These are phyloP conservation scores for Poeciliopsis turneri DNA, from an alignment of 2,797 vertebrate species.

Conservation along the genomic window DNA sequence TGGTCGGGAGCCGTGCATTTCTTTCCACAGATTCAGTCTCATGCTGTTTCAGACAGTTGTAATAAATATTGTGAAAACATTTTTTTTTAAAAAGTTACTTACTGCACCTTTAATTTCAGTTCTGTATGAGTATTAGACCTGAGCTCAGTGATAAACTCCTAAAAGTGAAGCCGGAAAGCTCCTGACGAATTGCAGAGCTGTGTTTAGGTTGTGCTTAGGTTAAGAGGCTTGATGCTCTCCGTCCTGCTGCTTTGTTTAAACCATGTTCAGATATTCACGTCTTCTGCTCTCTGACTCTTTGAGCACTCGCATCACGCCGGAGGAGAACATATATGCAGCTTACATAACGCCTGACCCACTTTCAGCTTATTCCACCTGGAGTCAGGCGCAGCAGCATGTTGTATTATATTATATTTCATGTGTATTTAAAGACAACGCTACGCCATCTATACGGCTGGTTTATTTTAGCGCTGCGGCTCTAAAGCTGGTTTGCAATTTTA, in stretches of 20 bases:
- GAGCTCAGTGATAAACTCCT: not conserved
- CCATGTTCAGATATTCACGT: not conserved
- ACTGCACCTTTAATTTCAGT: too few species aligned
- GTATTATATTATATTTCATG: constrained; percentile 45
- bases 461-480: constrained; percentile 42
- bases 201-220: not conserved
- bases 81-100: too few species aligned
- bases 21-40: too few species aligned
- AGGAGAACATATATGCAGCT: constrained; percentile 28
- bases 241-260: not conserved
- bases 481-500: constrained; percentile 67
- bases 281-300: constrained; percentile 4
- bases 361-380: constrained; percentile 34
- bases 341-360: constrained; percentile 28
- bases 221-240: not conserved
- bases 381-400: constrained; percentile 23
- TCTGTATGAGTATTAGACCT: too few species aligned
- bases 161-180: not conserved
- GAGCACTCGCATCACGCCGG: constrained; percentile 8
- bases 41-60: too few species aligned
- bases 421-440: constrained; percentile 55
- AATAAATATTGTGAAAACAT: too few species aligned
- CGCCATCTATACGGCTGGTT: constrained; percentile 37
- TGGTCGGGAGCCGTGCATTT: too few species aligned
- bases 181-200: not conserved